These are phyloP conservation scores for Drosophila histrio DNA, from an alignment of 2,888 invertebrate genomes.

Conservation along the genomic window DNA sequence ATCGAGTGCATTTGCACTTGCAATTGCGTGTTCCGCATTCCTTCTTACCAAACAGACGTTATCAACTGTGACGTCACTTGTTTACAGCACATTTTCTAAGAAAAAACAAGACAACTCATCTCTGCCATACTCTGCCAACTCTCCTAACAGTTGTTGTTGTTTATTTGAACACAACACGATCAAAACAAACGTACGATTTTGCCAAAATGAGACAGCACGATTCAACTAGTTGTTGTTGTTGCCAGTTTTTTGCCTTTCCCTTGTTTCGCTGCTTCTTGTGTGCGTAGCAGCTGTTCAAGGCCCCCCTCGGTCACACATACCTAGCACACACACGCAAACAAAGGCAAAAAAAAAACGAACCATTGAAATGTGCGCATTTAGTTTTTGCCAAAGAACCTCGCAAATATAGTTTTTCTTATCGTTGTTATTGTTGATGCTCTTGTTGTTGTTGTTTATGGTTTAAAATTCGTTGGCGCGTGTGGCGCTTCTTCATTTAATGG, in stretches of 20 bases:
- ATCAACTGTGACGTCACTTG: conserved; percentile 69
- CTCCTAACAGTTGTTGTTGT: conserved; percentile 37
- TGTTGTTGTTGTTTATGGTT: conserved; percentile 39
- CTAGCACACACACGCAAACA: conserved; percentile 3
- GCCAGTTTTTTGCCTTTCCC: conserved; percentile 15
- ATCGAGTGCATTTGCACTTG: conserved; percentile 30
- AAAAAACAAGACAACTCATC: conserved; percentile 33
- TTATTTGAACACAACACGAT: conserved; percentile 46
- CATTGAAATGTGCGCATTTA: conserved; percentile 58
- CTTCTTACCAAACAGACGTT: conserved; percentile 30
- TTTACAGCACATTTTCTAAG: conserved; percentile 47
- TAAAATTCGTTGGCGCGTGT: conserved; percentile 41
- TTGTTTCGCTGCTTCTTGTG: conserved; percentile 21
- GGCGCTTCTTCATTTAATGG: conserved; percentile 12
- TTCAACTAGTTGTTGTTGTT: conserved; percentile 32
- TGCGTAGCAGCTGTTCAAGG: conserved; percentile 71
- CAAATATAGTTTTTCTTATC: conserved; percentile 46
- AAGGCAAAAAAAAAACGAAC: conserved; percentile 23
- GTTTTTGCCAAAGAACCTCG: conserved; percentile 32
- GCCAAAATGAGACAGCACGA: conserved; percentile 74
- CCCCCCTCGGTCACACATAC: conserved; percentile 20
- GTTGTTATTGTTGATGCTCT: conserved; percentile 29
- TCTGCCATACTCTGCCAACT: conserved; percentile 16
- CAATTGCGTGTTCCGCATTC: conserved; percentile 59
- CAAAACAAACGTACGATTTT: conserved; percentile 83